A percentile compares a stretch with the other conserved stretches of the same genome.
Conservation (phyloP, 2,797 vertebrate species). For the Myripristis jacobus region DNA sequence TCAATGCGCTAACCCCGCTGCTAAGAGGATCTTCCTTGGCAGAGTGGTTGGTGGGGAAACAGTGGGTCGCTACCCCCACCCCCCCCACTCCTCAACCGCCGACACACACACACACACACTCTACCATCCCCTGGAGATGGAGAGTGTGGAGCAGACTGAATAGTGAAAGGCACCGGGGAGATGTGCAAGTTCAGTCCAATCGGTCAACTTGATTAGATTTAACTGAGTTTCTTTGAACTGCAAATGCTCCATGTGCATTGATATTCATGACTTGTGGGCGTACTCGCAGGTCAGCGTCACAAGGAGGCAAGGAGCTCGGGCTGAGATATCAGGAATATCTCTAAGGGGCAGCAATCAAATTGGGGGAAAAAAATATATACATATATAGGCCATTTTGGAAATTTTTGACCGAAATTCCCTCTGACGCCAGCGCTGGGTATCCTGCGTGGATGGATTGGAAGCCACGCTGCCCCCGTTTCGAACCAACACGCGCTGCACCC, state of each 20-base stretch:
- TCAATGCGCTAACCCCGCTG: conserved; percentile 24
- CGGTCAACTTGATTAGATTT: background rate
- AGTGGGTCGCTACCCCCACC: conserved; percentile 9
- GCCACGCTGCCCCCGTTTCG: no score
- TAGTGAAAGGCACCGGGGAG: background rate
- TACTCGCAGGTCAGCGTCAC: background rate
- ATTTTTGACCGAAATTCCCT: background rate
- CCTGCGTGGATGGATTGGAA: no score
- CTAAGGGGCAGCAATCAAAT: background rate
- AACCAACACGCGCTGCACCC: no score
- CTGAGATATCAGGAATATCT: background rate
- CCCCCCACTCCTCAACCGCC: no score
- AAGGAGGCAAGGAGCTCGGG: background rate
- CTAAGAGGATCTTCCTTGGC: conserved; percentile 38
- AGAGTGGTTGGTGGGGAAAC: conserved; percentile 20
- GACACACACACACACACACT: no score
- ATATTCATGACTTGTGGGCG: background rate
- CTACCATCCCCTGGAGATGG: conserved; percentile 16
- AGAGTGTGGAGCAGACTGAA: conserved; percentile 23
- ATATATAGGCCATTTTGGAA: background rate
- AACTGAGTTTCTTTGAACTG: background rate
- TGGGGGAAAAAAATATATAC: no score
- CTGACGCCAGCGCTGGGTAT: no score
- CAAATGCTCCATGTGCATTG: background rate
- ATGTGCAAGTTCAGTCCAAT: background rate